Evolutionary conservation across 2,797 vertebrate genomes (phyloP).

Genomic region (Toxotes lorentzi): DNA sequence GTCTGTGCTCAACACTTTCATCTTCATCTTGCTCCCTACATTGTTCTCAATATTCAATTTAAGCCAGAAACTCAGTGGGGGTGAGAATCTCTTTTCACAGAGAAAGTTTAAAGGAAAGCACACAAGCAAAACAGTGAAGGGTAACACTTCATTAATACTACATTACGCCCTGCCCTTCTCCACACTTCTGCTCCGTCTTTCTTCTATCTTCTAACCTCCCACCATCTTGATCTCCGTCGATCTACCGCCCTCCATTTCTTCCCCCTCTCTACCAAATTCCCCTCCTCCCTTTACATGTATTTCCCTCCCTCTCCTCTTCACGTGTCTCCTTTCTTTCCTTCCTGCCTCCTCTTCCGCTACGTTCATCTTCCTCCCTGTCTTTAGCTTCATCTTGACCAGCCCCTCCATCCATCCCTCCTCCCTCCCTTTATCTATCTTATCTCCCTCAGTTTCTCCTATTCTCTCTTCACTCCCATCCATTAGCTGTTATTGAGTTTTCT

Average conservation of each 20-base stretch:
- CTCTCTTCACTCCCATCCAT: slow-evolving; percentile 56
- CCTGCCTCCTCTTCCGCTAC: background rate
- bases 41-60: slow-evolving; percentile 57
- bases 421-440: slow-evolving; percentile 19
- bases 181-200: slow-evolving; percentile 9
- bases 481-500: slow-evolving; percentile 71
- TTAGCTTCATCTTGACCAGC: slow-evolving; percentile 28
- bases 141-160: slow-evolving; percentile 29
- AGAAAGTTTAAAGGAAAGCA: slow-evolving; percentile 31
- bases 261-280: background rate
- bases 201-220: slow-evolving; percentile 13
- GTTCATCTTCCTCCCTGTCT: slow-evolving; percentile 6
- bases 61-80: slow-evolving; percentile 22
- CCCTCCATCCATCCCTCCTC: slow-evolving; percentile 15
- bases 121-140: slow-evolving; percentile 31
- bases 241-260: slow-evolving; percentile 17
- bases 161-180: slow-evolving; percentile 14
- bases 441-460: slow-evolving; percentile 19
- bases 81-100: slow-evolving; percentile 10
- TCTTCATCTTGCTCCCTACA: slow-evolving; percentile 22
- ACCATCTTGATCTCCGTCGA: slow-evolving; percentile 26
- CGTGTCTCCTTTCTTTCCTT: background rate
- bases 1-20: slow-evolving; percentile 16
- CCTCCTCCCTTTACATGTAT: slow-evolving; percentile 6
- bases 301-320: background rate